Evolutionary conservation across 2,888 invertebrate genomes (phyloP), one percentile per base, ranked within the genome.

Genomic region (Calliopum simillimum): DNA sequence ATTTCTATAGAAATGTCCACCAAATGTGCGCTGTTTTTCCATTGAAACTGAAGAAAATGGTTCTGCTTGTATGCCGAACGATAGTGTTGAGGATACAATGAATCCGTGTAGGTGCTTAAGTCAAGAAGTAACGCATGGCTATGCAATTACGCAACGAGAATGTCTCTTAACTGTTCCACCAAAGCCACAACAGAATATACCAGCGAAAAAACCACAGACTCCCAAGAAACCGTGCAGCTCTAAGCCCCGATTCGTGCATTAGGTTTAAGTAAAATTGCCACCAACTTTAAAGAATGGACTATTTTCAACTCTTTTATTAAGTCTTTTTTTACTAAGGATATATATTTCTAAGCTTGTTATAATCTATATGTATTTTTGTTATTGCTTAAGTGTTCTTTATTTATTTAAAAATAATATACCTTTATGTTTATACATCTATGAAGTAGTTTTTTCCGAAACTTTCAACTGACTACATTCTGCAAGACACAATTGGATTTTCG

Each of bases 21-120:
- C 76, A 0, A 81, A 77, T 68, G 82, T 82, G 12, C 77, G 77
- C 3, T 82, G 82, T 41, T 73, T 83, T 14, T 73, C 77, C 0
- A 55, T 82, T 5, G 81, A 83, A 25, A 83, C 81, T 4, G 80
- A 79, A 16, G 75, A 74, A 8, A 72, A 74, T 13, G 59, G 68
- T 43, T 70, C 71, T 4, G 70, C 72, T 59, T 1, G 68, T 23
- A 56, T 63, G 4, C 68, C 72, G 14, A 62, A 62, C 4, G 46
- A 19, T 4, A 63, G n/a, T 1, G 16, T 13, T 16, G 55, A 5
- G 6, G 53, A 56, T 19, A 21, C 25, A 21, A n/a, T n/a, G 2
- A 70, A 71, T 4, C 33, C 70, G 6, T 70, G 65, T 46, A 63
- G 58, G 5, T 72, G 74, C 53, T 71, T 68, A n/a, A 59, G 44